phyloP scores from a whole-genome alignment of 2,888 invertebrate genomes.

The Cynaeus angustus region DNA sequence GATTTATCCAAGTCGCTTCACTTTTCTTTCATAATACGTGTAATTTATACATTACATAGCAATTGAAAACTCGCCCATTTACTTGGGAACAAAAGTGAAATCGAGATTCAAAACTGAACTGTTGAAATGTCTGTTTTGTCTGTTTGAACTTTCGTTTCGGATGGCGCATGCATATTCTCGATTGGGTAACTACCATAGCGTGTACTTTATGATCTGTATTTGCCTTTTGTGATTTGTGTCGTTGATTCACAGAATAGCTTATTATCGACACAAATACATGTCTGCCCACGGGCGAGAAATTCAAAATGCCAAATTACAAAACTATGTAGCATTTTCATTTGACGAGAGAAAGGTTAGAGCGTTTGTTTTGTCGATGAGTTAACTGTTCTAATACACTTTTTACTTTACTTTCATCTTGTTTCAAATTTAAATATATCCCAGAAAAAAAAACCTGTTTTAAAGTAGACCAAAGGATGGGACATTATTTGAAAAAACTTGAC shows the following conservation, averaged over 20 bases:
- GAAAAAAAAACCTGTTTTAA: too few relatives aligned
- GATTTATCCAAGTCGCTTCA: conserved; percentile 9
- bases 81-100: conserved; percentile 59
- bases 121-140: conserved; percentile 59
- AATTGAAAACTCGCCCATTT: conserved; percentile 49
- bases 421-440: too few relatives aligned
- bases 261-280: conserved; percentile 35
- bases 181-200: conserved; percentile 46
- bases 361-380: background rate
- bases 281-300: conserved; percentile 33
- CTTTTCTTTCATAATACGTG: conserved; percentile 39
- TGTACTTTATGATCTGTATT: conserved; percentile 48
- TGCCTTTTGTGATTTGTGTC: conserved; percentile 31
- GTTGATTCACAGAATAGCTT: conserved; percentile 36
- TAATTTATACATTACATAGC: conserved; percentile 35
- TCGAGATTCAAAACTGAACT: conserved; percentile 57
- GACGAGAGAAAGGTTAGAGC: conserved; percentile 37
- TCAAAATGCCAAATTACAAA: conserved; percentile 40
- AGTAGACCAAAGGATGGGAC: too few relatives aligned
- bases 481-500: too few relatives aligned
- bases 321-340: conserved; percentile 32
- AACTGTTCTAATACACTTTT: too few relatives aligned
- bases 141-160: conserved; percentile 61
- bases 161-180: conserved; percentile 48
- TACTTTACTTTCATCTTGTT: too few relatives aligned